Evolutionary conservation across 2,113 vertebrate genomes (phyloP).

Genomic region (Etia nguti): DNA sequence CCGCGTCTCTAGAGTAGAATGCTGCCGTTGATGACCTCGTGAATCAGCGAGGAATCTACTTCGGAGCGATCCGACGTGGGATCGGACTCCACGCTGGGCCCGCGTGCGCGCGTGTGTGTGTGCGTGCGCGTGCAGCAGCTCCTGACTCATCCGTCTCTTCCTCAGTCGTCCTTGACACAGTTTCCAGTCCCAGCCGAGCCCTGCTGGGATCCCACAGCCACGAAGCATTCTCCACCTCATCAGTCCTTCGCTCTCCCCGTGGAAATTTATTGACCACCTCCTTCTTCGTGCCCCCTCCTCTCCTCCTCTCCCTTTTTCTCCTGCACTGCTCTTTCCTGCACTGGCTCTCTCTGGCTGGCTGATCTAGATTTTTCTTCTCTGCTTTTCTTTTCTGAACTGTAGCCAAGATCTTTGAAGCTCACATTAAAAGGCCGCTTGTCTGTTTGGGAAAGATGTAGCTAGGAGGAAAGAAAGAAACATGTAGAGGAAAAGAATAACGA

Average conservation of each 20-base stretch:
- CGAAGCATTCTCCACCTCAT: conserved; percentile 34
- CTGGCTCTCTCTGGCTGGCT: not conserved
- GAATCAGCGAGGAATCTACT: not conserved
- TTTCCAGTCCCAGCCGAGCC: conserved; percentile 26
- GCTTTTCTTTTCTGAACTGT: not conserved
- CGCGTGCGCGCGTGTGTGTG: not conserved
- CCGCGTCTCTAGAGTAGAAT: not conserved
- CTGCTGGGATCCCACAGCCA: conserved; percentile 40
- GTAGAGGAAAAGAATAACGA: not conserved
- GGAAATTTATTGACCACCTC: conserved; percentile 42
- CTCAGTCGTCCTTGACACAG: conserved; percentile 51
- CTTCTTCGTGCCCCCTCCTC: not conserved
- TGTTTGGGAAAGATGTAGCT: not conserved
- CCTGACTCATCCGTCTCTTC: conserved; percentile 19
- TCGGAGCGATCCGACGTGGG: not conserved
- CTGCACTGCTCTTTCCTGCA: not conserved
- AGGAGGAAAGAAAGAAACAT: not conserved
- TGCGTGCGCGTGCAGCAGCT: not conserved
- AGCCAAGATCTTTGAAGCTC: not conserved
- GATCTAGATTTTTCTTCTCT: not conserved
- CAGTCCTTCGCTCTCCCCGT: conserved; percentile 22
- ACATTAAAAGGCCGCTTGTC: conserved; percentile 9
- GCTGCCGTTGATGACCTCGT: fast-evolving
- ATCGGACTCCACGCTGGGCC: not conserved
- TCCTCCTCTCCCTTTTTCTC: not conserved